Percentiles rank a stretch among this genome's conserved stretches.
phyloP scores from a whole-genome alignment of 2,113 vertebrate species.

The Perca flavescens region DNA sequence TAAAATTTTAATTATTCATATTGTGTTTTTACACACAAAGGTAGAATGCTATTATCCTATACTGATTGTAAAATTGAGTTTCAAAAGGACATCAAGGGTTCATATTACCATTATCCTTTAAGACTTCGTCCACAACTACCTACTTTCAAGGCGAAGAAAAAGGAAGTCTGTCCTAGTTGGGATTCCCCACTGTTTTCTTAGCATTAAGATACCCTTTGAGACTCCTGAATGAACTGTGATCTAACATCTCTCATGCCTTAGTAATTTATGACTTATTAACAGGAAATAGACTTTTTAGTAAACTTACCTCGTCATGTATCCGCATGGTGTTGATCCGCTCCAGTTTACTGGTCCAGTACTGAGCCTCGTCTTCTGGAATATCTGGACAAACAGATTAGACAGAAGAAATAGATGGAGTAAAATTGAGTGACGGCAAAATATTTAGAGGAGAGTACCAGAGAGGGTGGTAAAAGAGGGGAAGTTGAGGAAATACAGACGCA shows the following conservation, averaged over 20 bases:
- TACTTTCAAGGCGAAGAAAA: background rate
- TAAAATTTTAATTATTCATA: background rate
- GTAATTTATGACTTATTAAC: background rate
- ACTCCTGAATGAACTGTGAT: background rate
- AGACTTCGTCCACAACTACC: background rate
- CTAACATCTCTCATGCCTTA: background rate
- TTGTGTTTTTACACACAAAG: background rate
- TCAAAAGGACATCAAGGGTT: background rate
- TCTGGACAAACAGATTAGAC: conserved; percentile 79
- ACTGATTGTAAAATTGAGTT: background rate
- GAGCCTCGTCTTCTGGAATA: conserved; percentile 96
- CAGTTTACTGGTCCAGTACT: conserved; percentile 95
- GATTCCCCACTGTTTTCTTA: background rate
- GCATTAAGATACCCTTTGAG: background rate
- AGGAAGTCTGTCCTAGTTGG: background rate
- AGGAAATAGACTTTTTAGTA: background rate
- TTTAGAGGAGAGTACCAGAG: background rate
- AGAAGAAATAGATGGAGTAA: conserved; percentile 10
- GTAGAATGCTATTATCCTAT: background rate
- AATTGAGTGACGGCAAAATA: background rate
- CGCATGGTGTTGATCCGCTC: conserved; percentile 91
- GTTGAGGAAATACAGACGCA: background rate
- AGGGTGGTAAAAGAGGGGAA: background rate
- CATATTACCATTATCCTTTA: background rate
- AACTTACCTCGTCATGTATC: conserved; percentile 88